Percentiles rank a stretch among this genome's conserved stretches.
phyloP scores from a whole-genome alignment of 2,888 invertebrate genomes.

The Scrobipalpa atriplicella region DNA sequence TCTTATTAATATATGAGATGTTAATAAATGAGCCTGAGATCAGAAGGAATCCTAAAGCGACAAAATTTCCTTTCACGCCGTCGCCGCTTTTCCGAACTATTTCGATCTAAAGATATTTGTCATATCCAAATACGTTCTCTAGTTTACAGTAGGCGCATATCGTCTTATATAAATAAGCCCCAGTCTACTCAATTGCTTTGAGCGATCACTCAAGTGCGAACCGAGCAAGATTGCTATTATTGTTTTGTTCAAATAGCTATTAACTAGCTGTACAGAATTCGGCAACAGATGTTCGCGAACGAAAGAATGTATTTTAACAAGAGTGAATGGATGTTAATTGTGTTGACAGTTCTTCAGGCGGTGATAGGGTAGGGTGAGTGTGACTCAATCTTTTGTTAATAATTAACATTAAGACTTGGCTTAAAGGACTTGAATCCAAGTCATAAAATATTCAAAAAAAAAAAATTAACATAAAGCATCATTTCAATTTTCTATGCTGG shows the following conservation, averaged over 20 bases:
- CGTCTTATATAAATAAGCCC: not conserved
- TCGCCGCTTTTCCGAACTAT: too few species aligned
- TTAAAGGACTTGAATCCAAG: too few species aligned
- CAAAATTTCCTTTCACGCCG: too few species aligned
- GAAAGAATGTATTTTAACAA: slow-evolving; percentile 4
- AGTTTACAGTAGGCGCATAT: not conserved
- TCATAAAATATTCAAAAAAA: too few species aligned
- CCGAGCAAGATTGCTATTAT: slow-evolving; percentile 7
- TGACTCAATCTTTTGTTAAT: not conserved
- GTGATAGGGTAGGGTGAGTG: not conserved
- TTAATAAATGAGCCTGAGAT: too few species aligned
- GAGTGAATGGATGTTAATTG: slow-evolving; percentile 10
- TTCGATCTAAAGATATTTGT: too few species aligned
- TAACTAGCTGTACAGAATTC: not conserved
- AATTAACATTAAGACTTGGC: too few species aligned
- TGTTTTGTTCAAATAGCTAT: slow-evolving; percentile 11
- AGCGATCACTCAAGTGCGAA: slow-evolving; percentile 15
- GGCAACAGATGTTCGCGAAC: slow-evolving; percentile 10
- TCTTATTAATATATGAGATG: too few species aligned
- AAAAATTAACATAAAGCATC: too few species aligned
- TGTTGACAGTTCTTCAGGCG: not conserved
- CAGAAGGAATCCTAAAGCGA: too few species aligned
- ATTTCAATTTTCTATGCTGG: too few species aligned
- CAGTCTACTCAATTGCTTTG: not conserved
- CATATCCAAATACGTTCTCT: too few species aligned